Evolutionary conservation across 2,797 vertebrate species (phyloP), one percentile per base, ranked within the genome.

Genomic region (Melanotaenia pygmaea): DNA sequence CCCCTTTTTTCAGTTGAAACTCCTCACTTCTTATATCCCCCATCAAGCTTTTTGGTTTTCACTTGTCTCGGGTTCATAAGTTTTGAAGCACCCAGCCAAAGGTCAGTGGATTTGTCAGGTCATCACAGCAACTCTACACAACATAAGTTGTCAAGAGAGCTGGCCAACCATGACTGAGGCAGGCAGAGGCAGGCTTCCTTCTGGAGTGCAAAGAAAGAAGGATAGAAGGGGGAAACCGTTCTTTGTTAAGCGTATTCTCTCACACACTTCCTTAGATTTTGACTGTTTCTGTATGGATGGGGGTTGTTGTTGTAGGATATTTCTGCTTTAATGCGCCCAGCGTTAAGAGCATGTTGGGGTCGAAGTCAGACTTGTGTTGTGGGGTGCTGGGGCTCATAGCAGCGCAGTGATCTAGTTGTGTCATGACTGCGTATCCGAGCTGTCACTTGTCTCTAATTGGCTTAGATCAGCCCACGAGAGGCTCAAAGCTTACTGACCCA

Each of bases 371-470:
- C 34, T 76, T 81, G 82, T 81, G 54, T 68, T 40, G 76, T 68
- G 80, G 83, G 86, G 76, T 88, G 73, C 71, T 67, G 70, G 78
- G 72, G 72, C 76, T 79, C 58, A 87, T 64, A 90, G 87, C 67
- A 0, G 26, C 70, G 77, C 83, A 18, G 53, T 90, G 91, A 87
- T 92, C 93, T 93, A 90, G 90, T 91, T 93, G 89, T 94, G 93
- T 95, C 94, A 94, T 83, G 79, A 89, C 76, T 85, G 77, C 82
- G 86, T 82, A 89, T 88, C 86, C 85, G 84, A 87, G 88, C 93
- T 94, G 94, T 94, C 93, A 94, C 88, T 94, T 90, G 80, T 78
- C 80, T 91, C 86, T 94, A 95, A 94, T 95, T 94, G 93, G 92
- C 84, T 83, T 84, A 87, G 85, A 88, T 92, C 88, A 88, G 69